phyloP scores from a whole-genome alignment of 2,888 invertebrate species.

The Glaucopsyche alexis region DNA sequence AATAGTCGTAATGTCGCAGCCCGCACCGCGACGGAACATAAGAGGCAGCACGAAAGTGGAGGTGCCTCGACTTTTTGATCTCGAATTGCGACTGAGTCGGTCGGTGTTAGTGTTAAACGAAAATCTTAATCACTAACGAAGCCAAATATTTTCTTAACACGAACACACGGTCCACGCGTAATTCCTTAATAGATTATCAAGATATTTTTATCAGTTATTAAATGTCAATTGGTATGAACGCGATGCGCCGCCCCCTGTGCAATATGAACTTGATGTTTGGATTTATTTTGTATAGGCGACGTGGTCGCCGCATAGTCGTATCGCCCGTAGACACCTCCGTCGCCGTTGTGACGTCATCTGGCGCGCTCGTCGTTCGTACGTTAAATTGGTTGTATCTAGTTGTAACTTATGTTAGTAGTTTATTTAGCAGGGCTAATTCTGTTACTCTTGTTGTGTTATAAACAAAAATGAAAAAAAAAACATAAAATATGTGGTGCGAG shows the following conservation, averaged over 20 bases:
- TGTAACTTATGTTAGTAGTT: constrained; percentile 66
- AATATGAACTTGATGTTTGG: constrained; percentile 35
- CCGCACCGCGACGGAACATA: constrained; percentile 42
- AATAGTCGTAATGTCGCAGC: constrained; percentile 29
- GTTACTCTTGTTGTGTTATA: constrained; percentile 68
- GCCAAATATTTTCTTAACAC: constrained; percentile 26
- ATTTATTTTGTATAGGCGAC: constrained; percentile 31
- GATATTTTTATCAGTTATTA: constrained; percentile 64
- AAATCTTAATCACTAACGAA: constrained; percentile 32
- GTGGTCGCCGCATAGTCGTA: neutral
- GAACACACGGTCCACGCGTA: constrained; percentile 46
- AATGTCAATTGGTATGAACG: constrained; percentile 63
- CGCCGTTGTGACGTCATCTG: constrained; percentile 28
- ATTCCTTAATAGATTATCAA: constrained; percentile 67
- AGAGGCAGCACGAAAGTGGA: constrained; percentile 34
- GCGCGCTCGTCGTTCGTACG: constrained; percentile 51
- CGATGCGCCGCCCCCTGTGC: constrained; percentile 45
- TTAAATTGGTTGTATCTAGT: constrained; percentile 66
- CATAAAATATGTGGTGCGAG: constrained; percentile 68
- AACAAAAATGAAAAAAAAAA: constrained; percentile 51
- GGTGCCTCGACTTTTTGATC: constrained; percentile 61
- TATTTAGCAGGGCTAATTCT: constrained; percentile 66
- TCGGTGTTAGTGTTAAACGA: constrained; percentile 43
- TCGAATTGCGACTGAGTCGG: constrained; percentile 60
- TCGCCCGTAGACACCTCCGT: neutral